Evolutionary conservation across 2,888 invertebrate genomes (phyloP).

Genomic region (Andrena flavipes): DNA sequence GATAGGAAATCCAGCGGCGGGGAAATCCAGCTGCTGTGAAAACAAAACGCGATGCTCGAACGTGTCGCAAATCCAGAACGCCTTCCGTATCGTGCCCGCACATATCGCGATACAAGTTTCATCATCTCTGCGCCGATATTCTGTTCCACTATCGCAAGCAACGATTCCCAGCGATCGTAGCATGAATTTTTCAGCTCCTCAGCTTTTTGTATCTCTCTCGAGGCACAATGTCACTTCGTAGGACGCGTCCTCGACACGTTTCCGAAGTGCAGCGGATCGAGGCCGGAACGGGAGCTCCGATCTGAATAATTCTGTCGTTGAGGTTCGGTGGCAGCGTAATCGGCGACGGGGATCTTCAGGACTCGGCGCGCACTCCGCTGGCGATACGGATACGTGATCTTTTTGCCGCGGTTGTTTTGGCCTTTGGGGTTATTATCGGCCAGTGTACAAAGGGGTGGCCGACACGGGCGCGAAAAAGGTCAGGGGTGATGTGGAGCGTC

Average conservation of each 20-base stretch:
- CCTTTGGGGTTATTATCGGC: conserved; percentile 51
- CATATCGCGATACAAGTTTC: conserved; percentile 2
- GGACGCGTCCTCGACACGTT: neutral
- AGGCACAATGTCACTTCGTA: neutral
- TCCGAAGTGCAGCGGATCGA: neutral
- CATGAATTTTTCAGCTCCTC: conserved; percentile 39
- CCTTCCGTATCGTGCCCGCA: neutral
- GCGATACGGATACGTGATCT: conserved; percentile 47
- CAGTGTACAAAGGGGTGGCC: conserved; percentile 17
- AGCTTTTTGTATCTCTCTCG: neutral
- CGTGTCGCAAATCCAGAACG: conserved; percentile 16
- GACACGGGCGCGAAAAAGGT: conserved; percentile 54
- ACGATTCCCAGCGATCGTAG: conserved; percentile 15
- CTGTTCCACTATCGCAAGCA: conserved; percentile 6
- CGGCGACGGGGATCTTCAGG: neutral
- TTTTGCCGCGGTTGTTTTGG: conserved; percentile 45
- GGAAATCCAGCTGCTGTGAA: conserved; percentile 13
- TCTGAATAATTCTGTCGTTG: conserved; percentile 27
- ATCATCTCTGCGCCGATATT: conserved; percentile 21
- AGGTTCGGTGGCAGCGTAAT: neutral
- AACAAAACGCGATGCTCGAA: conserved; percentile 11
- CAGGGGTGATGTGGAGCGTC: conserved; percentile 58
- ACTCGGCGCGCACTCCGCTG: conserved; percentile 23
- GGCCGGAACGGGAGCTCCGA: neutral
- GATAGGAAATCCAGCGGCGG: conserved; percentile 11